Conservation (phyloP, 2,113 vertebrate species). For the Channa maculata region DNA sequence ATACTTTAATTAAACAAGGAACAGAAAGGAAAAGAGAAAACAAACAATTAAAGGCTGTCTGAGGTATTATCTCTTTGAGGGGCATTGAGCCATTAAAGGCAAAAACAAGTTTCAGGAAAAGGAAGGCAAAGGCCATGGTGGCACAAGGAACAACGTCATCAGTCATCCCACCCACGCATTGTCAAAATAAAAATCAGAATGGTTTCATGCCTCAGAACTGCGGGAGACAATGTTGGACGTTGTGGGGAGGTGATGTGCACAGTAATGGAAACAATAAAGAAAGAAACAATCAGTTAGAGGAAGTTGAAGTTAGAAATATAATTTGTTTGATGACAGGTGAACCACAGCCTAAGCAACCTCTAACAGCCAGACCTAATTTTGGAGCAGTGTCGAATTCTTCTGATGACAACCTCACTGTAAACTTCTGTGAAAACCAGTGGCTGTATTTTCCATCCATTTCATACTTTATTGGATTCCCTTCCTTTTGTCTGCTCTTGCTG, state of each 20-base stretch:
- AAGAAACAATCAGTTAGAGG: slow-evolving; percentile 55
- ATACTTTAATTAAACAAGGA: slow-evolving; percentile 2
- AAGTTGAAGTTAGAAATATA: slow-evolving; percentile 64
- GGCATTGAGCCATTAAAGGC: slow-evolving; percentile 70
- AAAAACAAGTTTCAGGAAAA: slow-evolving; percentile 52
- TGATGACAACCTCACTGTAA: slow-evolving; percentile 47
- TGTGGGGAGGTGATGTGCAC: slow-evolving; percentile 54
- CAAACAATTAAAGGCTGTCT: slow-evolving; percentile 53
- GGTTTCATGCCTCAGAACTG: slow-evolving; percentile 64
- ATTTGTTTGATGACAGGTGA: slow-evolving; percentile 62
- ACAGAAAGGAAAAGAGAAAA: slow-evolving; percentile 6
- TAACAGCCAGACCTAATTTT: slow-evolving; percentile 44
- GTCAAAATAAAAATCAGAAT: slow-evolving; percentile 74
- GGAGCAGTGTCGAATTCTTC: slow-evolving; percentile 41
- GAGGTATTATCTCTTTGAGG: slow-evolving; percentile 57
- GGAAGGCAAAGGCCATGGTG: slow-evolving; percentile 34
- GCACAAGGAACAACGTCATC: slow-evolving; percentile 55
- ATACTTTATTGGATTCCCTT: slow-evolving; percentile 70
- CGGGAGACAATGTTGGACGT: slow-evolving; percentile 57
- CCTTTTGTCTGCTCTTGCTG: slow-evolving; percentile 63
- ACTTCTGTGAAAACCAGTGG: slow-evolving; percentile 63
- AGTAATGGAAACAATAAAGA: slow-evolving; percentile 49
- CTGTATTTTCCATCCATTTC: slow-evolving; percentile 64
- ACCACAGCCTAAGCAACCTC: slow-evolving; percentile 23
- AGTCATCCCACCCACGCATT: slow-evolving; percentile 56